These are phyloP conservation scores for Beris chalybata DNA, from an alignment of 2,888 invertebrate genomes.

Conservation along the genomic window DNA sequence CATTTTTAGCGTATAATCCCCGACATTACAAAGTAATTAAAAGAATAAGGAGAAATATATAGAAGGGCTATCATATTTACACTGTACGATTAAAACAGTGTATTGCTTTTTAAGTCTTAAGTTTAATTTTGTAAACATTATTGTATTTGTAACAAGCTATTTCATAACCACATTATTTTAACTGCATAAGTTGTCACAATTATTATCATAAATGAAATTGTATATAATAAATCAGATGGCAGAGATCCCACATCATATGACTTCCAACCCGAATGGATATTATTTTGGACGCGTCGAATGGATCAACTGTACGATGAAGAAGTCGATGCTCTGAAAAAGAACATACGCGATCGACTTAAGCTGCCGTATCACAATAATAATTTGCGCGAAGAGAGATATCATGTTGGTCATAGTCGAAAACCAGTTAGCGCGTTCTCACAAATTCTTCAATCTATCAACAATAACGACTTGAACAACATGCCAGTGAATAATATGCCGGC, in stretches of 20 bases:
- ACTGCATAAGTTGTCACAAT: no score
- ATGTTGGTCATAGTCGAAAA: conserved; percentile 63
- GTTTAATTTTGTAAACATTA: conserved; percentile 22
- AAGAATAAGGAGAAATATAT: no score
- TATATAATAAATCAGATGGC: conserved; percentile 42
- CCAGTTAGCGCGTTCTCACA: conserved; percentile 21
- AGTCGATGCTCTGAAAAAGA: conserved; percentile 54
- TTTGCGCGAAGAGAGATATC: conserved; percentile 64
- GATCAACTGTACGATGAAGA: conserved; percentile 74
- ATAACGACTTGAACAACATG: background rate
- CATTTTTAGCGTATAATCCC: no score
- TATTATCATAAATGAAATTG: no score
- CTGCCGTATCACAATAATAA: conserved; percentile 50
- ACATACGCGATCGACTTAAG: conserved; percentile 18
- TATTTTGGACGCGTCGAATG: conserved; percentile 78
- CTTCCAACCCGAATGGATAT: conserved; percentile 85
- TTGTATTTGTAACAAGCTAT: conserved; percentile 44
- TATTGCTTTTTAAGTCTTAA: background rate
- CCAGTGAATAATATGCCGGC: background rate
- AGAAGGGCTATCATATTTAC: no score
- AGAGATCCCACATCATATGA: conserved; percentile 74
- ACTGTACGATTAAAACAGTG: no score
- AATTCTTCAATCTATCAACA: conserved; percentile 21
- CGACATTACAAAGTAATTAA: no score
- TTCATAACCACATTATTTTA: background rate